Evolutionary conservation across 2,888 invertebrate species (phyloP), one percentile per base, ranked within the genome.

Genomic region (Mimumesa dahlbomi): DNA sequence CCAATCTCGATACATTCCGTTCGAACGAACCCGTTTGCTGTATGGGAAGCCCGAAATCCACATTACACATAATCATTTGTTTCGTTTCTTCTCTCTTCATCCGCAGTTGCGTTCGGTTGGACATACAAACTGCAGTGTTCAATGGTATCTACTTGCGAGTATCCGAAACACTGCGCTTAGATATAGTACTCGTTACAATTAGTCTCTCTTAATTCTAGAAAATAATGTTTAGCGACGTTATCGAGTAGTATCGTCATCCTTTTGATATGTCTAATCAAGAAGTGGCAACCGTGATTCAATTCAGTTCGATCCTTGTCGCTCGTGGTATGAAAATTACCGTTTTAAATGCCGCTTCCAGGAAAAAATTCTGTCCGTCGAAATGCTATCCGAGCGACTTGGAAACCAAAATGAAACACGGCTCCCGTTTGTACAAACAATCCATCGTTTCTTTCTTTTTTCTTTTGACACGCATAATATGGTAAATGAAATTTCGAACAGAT

Each of bases 41-140:
- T 75, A 77, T 58, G 64, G 77, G 79, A 74, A 78, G 72, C 75
- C 73, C 77, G 73, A 77, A 77, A 59, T 57, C 67, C 66, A 61
- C 62, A 64, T 64, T 63, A 66, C 52, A 64, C 62, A 19, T 49
- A 40, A 63, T 40, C 34, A 42, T 49, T 40, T 31, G 46, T 58
- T 61, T 61, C 34, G 31, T 52, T 58, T 57, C 57, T 48, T 52
- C 63, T 43, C 50, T 67, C 58, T 50, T 56, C 54, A 36, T 64
- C 54, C 77, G 67, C 67, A 62, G 54, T 77, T 56, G 69, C 63
- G 31, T 57, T 72, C 45, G 19, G 29, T 64, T 50, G 19, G 45
- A 42, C 49, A 59, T 66, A 73, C 62, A 45, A 53, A 62, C 74
- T 21, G 70, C 79, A 80, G 79, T 79, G 79, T 79, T 79, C 79